phyloP scores from a whole-genome alignment of 1,140 invertebrate genomes.

The Oryzaephilus surinamensis region DNA sequence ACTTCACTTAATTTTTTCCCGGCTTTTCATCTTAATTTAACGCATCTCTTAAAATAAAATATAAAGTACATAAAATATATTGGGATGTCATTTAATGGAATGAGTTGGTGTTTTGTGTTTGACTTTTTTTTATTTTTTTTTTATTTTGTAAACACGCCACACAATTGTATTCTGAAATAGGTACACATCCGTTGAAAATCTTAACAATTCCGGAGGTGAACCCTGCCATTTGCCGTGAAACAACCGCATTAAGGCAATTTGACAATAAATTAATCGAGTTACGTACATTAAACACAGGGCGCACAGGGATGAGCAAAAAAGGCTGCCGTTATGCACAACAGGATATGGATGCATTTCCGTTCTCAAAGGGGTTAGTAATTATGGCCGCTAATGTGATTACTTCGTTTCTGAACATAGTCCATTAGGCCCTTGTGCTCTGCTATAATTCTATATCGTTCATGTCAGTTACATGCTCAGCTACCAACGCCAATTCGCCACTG shows the following conservation, averaged over 20 bases:
- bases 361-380: conserved; percentile 38
- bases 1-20: no score
- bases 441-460: conserved; percentile 33
- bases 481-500: conserved; percentile 3
- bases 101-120: no score
- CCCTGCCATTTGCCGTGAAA: conserved; percentile 37
- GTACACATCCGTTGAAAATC: conserved; percentile 16
- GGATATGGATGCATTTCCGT: conserved; percentile 39
- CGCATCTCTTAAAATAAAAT: no score
- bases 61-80: no score
- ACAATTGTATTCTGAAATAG: conserved; percentile 8
- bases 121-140: no score
- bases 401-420: conserved; percentile 37
- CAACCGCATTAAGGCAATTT: conserved; percentile 34
- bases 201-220: conserved; percentile 15
- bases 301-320: conserved; percentile 20
- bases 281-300: conserved; percentile 26
- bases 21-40: no score
- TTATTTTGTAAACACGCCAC: no score
- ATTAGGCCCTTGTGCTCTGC: conserved; percentile 33
- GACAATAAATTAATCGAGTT: conserved; percentile 37
- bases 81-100: no score
- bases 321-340: conserved; percentile 31
- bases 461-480: conserved; percentile 15
- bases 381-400: conserved; percentile 37